These are phyloP conservation scores for Rissa tridactyla DNA, from an alignment of 2,113 vertebrate species.

Conservation along the genomic window DNA sequence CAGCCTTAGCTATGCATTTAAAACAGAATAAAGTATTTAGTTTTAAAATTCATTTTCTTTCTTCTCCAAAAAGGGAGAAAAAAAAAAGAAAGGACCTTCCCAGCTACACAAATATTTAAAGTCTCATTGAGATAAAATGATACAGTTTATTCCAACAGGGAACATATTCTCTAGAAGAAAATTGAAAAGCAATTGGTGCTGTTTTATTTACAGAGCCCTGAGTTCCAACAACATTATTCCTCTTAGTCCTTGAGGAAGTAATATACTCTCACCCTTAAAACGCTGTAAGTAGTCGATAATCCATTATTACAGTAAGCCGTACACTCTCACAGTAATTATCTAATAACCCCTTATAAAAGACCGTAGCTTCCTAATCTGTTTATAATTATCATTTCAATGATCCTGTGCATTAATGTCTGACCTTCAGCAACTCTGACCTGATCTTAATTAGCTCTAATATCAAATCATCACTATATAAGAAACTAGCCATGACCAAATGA, in stretches of 20 bases:
- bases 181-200: neutral
- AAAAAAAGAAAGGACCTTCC: neutral
- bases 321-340: slow-evolving; percentile 91
- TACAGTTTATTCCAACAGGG: slow-evolving; percentile 2
- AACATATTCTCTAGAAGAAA: neutral
- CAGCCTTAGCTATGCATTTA: neutral
- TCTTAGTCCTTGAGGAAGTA: slow-evolving; percentile 80
- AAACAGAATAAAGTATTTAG: neutral
- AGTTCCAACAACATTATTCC: slow-evolving; percentile 58
- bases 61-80: neutral
- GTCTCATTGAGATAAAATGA: neutral
- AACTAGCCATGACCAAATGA: slow-evolving; percentile 99
- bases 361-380: slow-evolving; percentile 99
- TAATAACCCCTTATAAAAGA: slow-evolving; percentile 95
- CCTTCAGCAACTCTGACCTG: slow-evolving; percentile 99
- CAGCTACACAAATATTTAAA: neutral
- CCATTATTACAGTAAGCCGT: slow-evolving; percentile 92
- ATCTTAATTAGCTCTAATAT: slow-evolving; percentile 99
- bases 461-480: slow-evolving; percentile 94
- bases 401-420: slow-evolving; percentile 96
- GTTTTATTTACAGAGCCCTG: slow-evolving; percentile 67
- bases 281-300: slow-evolving; percentile 83
- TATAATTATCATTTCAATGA: slow-evolving; percentile 99
- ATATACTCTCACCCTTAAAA: slow-evolving; percentile 79
- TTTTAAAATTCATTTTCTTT: neutral